Evolutionary conservation across 2,888 invertebrate genomes (phyloP).

Genomic region (Acanthoscelides obtectus): DNA sequence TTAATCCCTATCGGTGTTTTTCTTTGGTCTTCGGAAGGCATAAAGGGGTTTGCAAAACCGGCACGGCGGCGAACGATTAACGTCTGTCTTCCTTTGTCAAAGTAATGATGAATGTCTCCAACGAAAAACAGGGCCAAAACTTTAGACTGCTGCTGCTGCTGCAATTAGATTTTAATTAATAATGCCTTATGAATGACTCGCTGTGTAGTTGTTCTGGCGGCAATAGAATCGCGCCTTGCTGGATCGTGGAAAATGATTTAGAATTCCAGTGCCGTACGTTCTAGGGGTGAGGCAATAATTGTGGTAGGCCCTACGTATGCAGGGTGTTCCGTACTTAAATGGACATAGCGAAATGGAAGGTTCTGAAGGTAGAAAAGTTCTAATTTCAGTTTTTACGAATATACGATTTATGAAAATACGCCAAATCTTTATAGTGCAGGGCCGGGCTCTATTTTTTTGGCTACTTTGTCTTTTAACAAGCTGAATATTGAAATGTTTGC

Average conservation of each 20-base stretch:
- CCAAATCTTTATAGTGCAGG: no score
- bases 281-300: neutral
- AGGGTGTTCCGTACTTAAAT: no score
- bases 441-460: no score
- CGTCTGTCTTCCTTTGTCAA: conserved; percentile 47
- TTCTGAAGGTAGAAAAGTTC: no score
- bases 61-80: conserved; percentile 38
- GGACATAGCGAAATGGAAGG: no score
- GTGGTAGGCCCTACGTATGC: no score
- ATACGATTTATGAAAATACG: no score
- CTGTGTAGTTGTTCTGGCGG: conserved; percentile 32
- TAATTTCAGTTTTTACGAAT: no score
- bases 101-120: conserved; percentile 47
- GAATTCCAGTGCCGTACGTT: neutral
- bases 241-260: neutral
- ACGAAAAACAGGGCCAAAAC: conserved; percentile 36
- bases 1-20: neutral
- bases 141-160: conserved; percentile 24
- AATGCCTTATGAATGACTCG: conserved; percentile 46
- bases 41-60: neutral
- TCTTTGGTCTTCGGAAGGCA: neutral
- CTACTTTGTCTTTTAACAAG: no score
- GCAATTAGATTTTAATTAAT: conserved; percentile 51
- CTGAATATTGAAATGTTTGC: no score
- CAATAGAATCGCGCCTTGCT: conserved; percentile 7